These are phyloP conservation scores for Mesaphorura yosii DNA, from an alignment of 1,140 invertebrate genomes.

Conservation along the genomic window DNA sequence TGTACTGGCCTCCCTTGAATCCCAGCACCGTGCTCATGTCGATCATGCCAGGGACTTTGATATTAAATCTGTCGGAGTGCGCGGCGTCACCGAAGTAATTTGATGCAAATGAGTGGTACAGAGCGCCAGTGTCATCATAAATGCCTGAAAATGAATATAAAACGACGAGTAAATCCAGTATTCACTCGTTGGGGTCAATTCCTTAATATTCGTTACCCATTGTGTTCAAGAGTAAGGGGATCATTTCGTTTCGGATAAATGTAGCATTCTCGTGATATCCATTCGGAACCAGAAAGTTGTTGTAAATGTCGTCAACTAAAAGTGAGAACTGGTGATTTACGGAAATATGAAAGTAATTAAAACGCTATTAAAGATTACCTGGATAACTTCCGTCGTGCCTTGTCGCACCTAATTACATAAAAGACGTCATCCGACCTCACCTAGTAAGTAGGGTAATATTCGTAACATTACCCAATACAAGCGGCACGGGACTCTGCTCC, in stretches of 20 bases:
- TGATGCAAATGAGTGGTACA: background rate
- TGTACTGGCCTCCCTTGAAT: background rate
- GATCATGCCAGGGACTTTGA: slow-evolving; percentile 3
- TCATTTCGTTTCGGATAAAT: background rate
- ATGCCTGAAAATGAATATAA: too few relatives aligned
- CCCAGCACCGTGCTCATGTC: slow-evolving; percentile 3
- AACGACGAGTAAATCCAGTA: too few relatives aligned
- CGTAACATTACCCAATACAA: too few relatives aligned
- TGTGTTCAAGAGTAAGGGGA: background rate
- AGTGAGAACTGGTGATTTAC: too few relatives aligned
- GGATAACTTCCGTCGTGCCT: too few relatives aligned
- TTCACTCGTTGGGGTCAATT: too few relatives aligned
- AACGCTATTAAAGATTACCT: background rate
- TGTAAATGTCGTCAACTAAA: slow-evolving; percentile 3
- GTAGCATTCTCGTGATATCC: background rate
- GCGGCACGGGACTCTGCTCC: background rate
- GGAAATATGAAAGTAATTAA: too few relatives aligned
- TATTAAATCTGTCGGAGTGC: background rate
- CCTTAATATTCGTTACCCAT: background rate
- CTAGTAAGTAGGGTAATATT: too few relatives aligned
- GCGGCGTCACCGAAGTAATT: background rate
- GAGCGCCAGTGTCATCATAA: background rate
- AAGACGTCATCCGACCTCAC: too few relatives aligned
- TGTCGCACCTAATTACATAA: too few relatives aligned
- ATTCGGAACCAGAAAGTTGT: background rate